Evolutionary conservation across 2,113 vertebrate species (phyloP).

Genomic region (Alaudala cheleensis): DNA sequence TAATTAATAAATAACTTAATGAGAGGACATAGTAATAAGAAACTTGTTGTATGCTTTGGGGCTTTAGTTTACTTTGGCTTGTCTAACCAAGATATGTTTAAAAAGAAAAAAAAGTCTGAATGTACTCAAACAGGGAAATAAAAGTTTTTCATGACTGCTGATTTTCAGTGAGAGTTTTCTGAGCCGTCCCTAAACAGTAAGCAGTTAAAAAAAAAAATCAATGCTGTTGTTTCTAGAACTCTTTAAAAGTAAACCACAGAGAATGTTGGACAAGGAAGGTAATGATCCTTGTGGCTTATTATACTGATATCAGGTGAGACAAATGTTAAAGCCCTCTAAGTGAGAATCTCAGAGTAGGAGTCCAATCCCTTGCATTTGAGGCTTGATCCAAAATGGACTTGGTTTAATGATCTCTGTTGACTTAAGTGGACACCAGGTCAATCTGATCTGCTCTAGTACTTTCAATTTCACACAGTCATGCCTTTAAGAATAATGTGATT

Average conservation of each 20-base stretch:
- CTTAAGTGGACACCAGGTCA: background rate
- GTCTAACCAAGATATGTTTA: background rate
- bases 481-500: background rate
- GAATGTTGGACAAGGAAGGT: background rate
- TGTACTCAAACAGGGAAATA: background rate
- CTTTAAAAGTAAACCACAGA: background rate
- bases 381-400: background rate
- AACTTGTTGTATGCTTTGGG: background rate
- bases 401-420: background rate
- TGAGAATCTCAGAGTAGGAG: background rate
- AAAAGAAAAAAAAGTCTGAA: background rate
- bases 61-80: background rate
- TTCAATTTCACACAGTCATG: background rate
- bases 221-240: background rate
- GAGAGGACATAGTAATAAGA: background rate
- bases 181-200: background rate
- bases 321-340: background rate
- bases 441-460: background rate
- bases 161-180: background rate
- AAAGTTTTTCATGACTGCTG: background rate
- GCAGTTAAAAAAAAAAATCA: conserved; percentile 2
- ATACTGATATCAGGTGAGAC: background rate
- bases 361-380: background rate
- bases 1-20: background rate
- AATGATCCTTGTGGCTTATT: background rate